Percentiles rank a stretch among this genome's conserved stretches.
Conservation (phyloP, 2,888 invertebrate species). For the Cylloceria caligata region DNA sequence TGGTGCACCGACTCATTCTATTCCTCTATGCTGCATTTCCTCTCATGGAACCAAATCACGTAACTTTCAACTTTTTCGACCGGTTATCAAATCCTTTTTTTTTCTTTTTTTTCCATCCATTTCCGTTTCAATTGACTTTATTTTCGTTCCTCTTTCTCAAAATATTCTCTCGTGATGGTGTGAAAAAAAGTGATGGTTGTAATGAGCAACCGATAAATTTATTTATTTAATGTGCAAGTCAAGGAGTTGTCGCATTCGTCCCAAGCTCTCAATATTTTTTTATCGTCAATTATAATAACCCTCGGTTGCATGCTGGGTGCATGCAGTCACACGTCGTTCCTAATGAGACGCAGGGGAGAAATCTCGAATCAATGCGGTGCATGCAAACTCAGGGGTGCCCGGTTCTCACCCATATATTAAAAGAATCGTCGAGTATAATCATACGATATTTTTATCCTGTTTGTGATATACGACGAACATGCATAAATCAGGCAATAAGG, state of each 20-base stretch:
- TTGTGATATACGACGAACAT: not conserved
- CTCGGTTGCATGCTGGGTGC: not conserved
- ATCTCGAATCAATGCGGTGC: not conserved
- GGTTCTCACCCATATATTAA: not conserved
- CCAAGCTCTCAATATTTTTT: not conserved
- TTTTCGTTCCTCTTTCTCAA: constrained; percentile 21
- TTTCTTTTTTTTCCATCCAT: constrained; percentile 37
- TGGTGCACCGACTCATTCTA: constrained; percentile 32
- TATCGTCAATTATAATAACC: not conserved
- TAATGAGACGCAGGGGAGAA: constrained; percentile 26
- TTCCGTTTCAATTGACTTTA: constrained; percentile 47
- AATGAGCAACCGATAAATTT: constrained; percentile 28
- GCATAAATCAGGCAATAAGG: not conserved
- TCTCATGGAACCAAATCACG: constrained; percentile 70
- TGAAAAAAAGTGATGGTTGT: constrained; percentile 15
- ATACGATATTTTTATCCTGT: not conserved
- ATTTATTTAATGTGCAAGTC: not conserved
- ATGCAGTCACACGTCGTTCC: not conserved
- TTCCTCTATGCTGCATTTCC: constrained; percentile 41
- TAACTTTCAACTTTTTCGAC: constrained; percentile 69
- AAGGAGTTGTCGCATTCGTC: constrained; percentile 3
- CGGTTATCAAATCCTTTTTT: constrained; percentile 69
- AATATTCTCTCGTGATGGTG: not conserved
- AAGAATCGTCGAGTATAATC: constrained; percentile 1
- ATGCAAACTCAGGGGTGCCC: not conserved